These are phyloP conservation scores for Harmothoe impar DNA, from an alignment of 2,888 invertebrate genomes.

Conservation along the genomic window DNA sequence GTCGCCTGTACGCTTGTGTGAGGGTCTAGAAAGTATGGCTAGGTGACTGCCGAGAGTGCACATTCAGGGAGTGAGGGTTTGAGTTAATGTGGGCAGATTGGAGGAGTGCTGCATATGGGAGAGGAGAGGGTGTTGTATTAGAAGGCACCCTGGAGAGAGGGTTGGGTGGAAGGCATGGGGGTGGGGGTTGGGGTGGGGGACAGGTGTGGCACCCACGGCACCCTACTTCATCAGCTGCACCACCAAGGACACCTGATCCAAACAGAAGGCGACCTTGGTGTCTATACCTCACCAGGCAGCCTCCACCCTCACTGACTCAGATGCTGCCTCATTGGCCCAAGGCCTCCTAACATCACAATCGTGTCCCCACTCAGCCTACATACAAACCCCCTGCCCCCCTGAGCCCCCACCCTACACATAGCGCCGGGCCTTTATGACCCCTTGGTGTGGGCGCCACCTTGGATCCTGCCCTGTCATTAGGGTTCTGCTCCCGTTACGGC, in stretches of 20 bases:
- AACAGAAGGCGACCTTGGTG: not conserved
- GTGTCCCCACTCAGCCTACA: not conserved
- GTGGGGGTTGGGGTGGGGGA: no score
- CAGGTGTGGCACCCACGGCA: constrained; percentile 9
- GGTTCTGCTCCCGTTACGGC: constrained; percentile 9
- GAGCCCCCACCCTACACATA: not conserved
- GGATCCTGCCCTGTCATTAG: constrained; percentile 43
- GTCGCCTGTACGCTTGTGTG: not conserved
- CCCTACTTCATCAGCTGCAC: not conserved
- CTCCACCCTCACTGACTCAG: not conserved
- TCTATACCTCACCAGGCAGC: not conserved
- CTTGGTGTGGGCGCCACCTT: not conserved
- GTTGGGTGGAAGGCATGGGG: not conserved
- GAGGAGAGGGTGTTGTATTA: not conserved
- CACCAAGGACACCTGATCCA: constrained; percentile 49
- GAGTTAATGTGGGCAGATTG: not conserved
- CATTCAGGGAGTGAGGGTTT: not conserved
- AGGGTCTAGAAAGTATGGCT: not conserved
- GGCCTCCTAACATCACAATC: constrained; percentile 1
- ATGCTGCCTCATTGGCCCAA: not conserved
- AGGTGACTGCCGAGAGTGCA: not conserved
- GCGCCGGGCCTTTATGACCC: constrained; percentile 2
- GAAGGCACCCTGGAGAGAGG: not conserved
- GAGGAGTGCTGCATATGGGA: not conserved
- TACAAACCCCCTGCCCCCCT: not conserved